Base-by-base conservation (phyloP, 2,888 invertebrate genomes). In the Drosophila pseudotalamancana region DNA sequence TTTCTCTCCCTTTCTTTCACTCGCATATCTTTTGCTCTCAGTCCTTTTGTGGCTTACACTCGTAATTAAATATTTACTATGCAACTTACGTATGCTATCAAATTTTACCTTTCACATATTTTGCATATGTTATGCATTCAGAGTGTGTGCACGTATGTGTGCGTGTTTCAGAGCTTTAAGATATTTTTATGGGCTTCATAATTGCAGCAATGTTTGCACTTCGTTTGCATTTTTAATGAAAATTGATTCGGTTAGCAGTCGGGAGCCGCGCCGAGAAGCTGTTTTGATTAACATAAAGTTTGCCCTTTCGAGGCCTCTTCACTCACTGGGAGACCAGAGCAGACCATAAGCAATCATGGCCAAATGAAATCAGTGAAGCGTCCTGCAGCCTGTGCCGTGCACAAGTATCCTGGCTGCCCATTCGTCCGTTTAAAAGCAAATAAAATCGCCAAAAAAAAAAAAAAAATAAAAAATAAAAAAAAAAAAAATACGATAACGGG, bases 371-470 rank as follows among this genome's bases (percentile, higher is more conserved):
- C 78, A 71, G 14, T 68, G 76, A 64, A 64, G 73, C 82, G 61
- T 61, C 54, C 40, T 42, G 27, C 56, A 34, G 29, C 43, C 37
- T 39, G 18, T 23, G 18, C 25, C 42, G 32, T 70, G 70, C 53
- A 54, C 73, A 63, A 53, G 61, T 35, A 54, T 42, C 23, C 48
- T 32, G 32, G 37, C 51, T 57, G 78, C 42, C 62, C 75, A 74
- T 54, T 73, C 71, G 70, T 34, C 61, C 75, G 76, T 53, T 80
- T 76, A 81, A 84, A 78, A 78, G 73, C 81, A 80, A 80, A 84
- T 81, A 84, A 81, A 84, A 69, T 72, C 55, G 39, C 48, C 54
- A 45, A 49, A 50, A 51, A 69, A 40, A 59, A 75, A 53, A 50
- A n/a, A n/a, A n/a, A n/a, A n/a, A n/a, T n/a, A n/a, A n/a, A n/a